Conservation (phyloP, 2,113 vertebrate species). For the Petaurus breviceps region DNA sequence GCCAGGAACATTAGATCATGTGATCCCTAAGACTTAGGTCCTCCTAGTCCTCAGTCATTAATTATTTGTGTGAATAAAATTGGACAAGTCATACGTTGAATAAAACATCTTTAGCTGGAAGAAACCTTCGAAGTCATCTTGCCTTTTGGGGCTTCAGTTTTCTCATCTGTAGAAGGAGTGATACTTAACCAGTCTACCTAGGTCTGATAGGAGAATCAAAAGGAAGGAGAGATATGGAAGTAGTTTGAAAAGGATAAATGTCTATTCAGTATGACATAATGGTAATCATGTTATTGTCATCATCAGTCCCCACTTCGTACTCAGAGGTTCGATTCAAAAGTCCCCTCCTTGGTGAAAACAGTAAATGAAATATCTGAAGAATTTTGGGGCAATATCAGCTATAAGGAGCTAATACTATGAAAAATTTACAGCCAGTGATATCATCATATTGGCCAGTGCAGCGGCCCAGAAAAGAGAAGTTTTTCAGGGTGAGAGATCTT, state of each 20-base stretch:
- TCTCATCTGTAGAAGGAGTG: not conserved
- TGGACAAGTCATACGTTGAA: not conserved
- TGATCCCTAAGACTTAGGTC: not conserved
- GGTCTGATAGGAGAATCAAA: not conserved
- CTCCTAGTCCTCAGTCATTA: not conserved
- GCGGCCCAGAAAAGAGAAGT: not conserved
- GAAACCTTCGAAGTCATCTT: not conserved
- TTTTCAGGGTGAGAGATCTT: not conserved
- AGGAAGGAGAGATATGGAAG: not conserved
- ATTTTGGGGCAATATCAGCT: not conserved
- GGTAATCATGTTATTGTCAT: not conserved
- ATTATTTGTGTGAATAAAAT: not conserved
- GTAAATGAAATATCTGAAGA: slow-evolving; percentile 9
- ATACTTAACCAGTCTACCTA: not conserved
- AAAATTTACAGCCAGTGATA: not conserved
- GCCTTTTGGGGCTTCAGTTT: not conserved
- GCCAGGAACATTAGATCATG: not conserved
- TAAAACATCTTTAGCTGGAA: not conserved
- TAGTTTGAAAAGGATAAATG: not conserved
- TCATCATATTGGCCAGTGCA: not conserved
- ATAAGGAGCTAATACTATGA: not conserved
- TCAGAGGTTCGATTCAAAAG: not conserved
- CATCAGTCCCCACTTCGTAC: not conserved
- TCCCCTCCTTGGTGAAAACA: not conserved
- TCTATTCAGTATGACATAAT: not conserved